Evolutionary conservation across 2,888 invertebrate genomes (phyloP).

Genomic region (Cantharis flavilabris): DNA sequence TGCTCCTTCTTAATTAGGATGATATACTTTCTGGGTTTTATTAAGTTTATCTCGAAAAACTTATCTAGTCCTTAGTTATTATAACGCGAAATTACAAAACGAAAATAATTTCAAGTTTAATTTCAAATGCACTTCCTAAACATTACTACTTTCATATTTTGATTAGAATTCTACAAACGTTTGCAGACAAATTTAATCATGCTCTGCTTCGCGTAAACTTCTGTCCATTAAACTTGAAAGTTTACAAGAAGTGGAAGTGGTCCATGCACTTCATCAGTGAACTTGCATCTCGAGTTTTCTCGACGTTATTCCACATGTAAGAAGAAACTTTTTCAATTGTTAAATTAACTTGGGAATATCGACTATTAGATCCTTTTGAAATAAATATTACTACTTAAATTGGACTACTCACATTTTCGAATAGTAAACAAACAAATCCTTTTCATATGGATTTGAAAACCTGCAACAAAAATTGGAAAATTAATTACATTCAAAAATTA

Average conservation of each 20-base stretch:
- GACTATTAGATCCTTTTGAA: slow-evolving; percentile 5
- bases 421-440: background rate
- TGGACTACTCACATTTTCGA: background rate
- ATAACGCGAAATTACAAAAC: background rate
- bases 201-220: slow-evolving; percentile 29
- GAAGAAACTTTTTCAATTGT: slow-evolving; percentile 18
- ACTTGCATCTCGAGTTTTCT: slow-evolving; percentile 15
- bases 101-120: slow-evolving; percentile 1
- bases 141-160: slow-evolving; percentile 20
- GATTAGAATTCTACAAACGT: slow-evolving; percentile 26
- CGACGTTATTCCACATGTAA: slow-evolving; percentile 6
- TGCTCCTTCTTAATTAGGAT: background rate
- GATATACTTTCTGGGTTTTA: background rate
- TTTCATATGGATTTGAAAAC: background rate
- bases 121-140: slow-evolving; percentile 4
- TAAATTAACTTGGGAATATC: slow-evolving; percentile 22
- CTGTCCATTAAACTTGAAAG: slow-evolving; percentile 30
- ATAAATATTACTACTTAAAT: background rate
- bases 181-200: slow-evolving; percentile 31
- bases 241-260: slow-evolving; percentile 31
- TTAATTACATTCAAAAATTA: background rate
- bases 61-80: background rate
- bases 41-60: background rate
- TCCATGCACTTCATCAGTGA: slow-evolving; percentile 23
- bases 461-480: background rate